These are phyloP conservation scores for Tauraco hartlaubi DNA, from an alignment of 2,797 vertebrate species.

Conservation along the genomic window DNA sequence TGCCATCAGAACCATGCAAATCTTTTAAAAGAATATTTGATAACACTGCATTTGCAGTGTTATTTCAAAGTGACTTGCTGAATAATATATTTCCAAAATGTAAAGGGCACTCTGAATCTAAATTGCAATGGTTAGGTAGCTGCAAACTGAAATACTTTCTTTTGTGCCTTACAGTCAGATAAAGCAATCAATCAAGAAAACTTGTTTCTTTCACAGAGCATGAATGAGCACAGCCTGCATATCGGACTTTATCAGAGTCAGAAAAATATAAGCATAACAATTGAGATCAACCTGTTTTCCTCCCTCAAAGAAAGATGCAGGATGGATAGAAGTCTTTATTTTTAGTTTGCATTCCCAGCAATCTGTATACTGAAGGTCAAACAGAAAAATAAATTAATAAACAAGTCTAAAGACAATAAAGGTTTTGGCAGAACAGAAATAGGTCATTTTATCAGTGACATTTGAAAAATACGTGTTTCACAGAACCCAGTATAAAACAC, in stretches of 20 bases:
- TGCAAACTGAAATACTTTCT: not conserved
- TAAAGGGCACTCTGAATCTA: not conserved
- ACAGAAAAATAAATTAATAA: not conserved
- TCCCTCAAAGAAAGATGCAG: not conserved
- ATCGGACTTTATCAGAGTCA: not conserved
- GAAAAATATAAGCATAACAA: not conserved
- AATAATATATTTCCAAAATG: not conserved
- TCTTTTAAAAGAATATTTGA: not conserved
- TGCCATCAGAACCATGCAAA: not conserved
- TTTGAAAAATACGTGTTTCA: not conserved
- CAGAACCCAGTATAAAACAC: not conserved
- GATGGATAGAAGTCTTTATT: not conserved
- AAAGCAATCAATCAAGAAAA: not conserved
- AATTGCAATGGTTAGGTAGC: not conserved
- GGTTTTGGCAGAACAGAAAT: not conserved
- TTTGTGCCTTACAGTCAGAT: not conserved
- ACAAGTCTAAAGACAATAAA: not conserved
- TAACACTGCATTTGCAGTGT: not conserved
- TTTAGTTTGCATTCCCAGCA: not conserved
- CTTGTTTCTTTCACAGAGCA: not conserved
- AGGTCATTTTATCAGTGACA: not conserved
- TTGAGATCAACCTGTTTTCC: not conserved
- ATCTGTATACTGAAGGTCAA: not conserved
- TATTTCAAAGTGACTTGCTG: not conserved
- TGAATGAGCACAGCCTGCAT: not conserved